Evolutionary conservation across 2,888 invertebrate genomes (phyloP).

Genomic region (Pterostichus madidus): DNA sequence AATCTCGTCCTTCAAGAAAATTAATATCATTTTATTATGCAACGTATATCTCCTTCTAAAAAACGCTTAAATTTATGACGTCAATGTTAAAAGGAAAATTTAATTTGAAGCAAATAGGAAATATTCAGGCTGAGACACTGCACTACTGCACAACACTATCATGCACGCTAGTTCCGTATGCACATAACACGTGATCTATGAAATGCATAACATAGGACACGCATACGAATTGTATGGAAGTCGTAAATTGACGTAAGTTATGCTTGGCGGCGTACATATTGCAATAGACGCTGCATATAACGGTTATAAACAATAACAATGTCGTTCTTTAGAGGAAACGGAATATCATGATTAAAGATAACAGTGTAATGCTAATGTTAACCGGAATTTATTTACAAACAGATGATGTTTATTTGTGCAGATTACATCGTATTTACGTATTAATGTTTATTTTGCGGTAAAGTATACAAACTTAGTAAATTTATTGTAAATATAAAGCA

Average conservation of each 20-base stretch:
- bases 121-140: neutral
- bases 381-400: neutral
- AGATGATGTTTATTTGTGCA: neutral
- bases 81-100: conserved; percentile 1
- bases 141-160: neutral
- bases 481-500: too few species aligned
- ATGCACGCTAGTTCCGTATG: neutral
- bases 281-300: conserved; percentile 13
- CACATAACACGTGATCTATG: conserved; percentile 4
- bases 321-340: neutral
- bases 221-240: conserved; percentile 1
- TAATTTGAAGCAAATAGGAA: conserved; percentile 1
- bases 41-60: neutral
- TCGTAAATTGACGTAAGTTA: conserved; percentile 34
- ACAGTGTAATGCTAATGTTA: neutral
- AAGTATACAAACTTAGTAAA: too few species aligned
- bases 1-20: too few species aligned
- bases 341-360: conserved; percentile 8
- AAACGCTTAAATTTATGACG: neutral
- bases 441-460: too few species aligned
- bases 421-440: neutral
- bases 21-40: conserved; percentile 2
- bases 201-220: conserved; percentile 10
- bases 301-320: neutral
- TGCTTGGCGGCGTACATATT: conserved; percentile 11